Evolutionary conservation across 2,888 invertebrate species (phyloP), one percentile per base, ranked within the genome.

Genomic region (Alentia gelatinosa): DNA sequence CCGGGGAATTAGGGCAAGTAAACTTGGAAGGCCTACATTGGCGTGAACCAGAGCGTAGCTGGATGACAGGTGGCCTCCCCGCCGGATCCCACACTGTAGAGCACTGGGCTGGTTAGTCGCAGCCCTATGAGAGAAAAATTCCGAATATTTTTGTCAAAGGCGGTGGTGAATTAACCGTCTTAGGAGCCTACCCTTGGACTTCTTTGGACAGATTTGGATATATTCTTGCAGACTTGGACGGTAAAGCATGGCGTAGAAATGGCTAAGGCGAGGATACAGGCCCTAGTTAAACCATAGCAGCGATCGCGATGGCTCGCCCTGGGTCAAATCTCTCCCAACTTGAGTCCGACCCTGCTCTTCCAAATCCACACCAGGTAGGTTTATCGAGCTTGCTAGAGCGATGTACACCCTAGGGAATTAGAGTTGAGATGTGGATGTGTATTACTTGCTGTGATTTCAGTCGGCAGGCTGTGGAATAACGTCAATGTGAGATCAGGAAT

Each of bases 41-140:
- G 9, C 1, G 37, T 79, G 39, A 79, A 79, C 15, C 15, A 23
- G 37, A 23, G 23, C 79, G 23, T 79, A 26, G 7, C 39, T 12
- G 15, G 19, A 23, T 79, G 9, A 47, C 30, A 86, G 35, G 86
- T 47, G 9, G 1, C 47, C 40, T 47, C 86, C 86, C 86, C 47
- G 42, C 42, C 86, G 86, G 30, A 23, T 47, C 86, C 30, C 86
- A 7, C 33, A 50, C 30, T 33, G 50, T 33, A 33, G 47, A 86
- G 86, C 86, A 86, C 47, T 47, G 35, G 50, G 86, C 30, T n/a
- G 42, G n/a, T 12, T 47, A 19, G 47, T 86, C 86, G 86, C 79
- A 47, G 47, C 50, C 86, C 50, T n/a, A 86, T 86, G 86, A 86
- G 47, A 86, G 86, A 86, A 86, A 86, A 86, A 86, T 86, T 50